A percentile compares a stretch with the other conserved stretches of the same genome.
phyloP scores from a whole-genome alignment of 2,113 vertebrate species.

The Okapia johnstoni region DNA sequence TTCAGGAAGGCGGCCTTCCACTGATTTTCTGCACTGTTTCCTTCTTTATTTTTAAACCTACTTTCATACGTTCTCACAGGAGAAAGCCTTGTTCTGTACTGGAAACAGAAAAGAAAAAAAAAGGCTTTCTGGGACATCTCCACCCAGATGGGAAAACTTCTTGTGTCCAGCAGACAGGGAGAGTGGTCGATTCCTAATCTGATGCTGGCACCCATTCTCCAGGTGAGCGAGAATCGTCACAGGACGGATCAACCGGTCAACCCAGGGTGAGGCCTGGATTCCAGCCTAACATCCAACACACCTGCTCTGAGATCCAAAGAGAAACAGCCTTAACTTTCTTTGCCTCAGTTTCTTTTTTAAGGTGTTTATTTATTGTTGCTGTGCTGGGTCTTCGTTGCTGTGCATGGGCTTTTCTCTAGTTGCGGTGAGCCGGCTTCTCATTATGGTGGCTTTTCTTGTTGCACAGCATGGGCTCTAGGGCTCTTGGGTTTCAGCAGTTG shows the following conservation, averaged over 20 bases:
- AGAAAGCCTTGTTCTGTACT: background rate
- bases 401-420: background rate
- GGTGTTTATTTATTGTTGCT: background rate
- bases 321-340: background rate
- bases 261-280: background rate
- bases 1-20: background rate
- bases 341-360: background rate
- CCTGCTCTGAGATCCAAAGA: background rate
- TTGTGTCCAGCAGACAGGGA: background rate
- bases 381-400: background rate
- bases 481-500: background rate
- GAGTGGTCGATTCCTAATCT: background rate
- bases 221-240: too few species aligned
- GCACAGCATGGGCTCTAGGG: background rate
- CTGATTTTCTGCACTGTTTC: conserved; percentile 59
- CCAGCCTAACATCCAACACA: background rate
- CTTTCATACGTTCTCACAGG: background rate
- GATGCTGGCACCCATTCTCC: background rate
- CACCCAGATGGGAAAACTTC: background rate
- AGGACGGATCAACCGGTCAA: background rate
- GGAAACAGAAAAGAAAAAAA: background rate
- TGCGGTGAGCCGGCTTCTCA: background rate
- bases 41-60: conserved; percentile 57
- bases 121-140: conserved; percentile 24
- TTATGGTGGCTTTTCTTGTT: background rate